Evolutionary conservation across 1,140 invertebrate species (phyloP).

Genomic region (Orchestia grillus): DNA sequence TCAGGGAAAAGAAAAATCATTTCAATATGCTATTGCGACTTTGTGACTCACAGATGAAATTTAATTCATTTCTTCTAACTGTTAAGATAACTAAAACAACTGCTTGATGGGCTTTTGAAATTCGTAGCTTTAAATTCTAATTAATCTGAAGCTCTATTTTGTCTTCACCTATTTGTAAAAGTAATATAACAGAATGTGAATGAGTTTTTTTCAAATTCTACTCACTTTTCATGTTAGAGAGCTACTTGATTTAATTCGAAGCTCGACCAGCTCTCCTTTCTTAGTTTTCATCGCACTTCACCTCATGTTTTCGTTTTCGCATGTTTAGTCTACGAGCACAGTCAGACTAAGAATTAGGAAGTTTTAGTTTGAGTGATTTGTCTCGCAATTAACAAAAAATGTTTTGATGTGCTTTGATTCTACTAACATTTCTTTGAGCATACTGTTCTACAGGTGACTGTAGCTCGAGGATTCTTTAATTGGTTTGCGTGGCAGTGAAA

Average conservation of each 20-base stretch:
- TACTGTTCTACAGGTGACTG: too few relatives aligned
- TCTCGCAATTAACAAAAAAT: too few relatives aligned
- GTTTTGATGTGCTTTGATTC: too few relatives aligned
- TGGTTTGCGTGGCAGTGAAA: too few relatives aligned
- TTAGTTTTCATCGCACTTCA: slow-evolving; percentile 19
- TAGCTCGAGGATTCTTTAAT: too few relatives aligned
- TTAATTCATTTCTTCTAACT: background rate
- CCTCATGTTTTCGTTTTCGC: background rate
- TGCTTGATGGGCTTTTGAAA: background rate
- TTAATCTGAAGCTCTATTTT: background rate
- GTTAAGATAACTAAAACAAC: background rate
- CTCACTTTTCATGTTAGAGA: background rate
- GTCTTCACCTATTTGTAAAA: background rate
- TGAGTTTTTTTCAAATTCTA: background rate
- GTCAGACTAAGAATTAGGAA: background rate
- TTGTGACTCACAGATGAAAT: background rate
- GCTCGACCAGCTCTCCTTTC: background rate
- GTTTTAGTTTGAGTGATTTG: background rate
- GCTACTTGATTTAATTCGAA: background rate
- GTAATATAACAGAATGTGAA: background rate
- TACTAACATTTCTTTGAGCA: too few relatives aligned
- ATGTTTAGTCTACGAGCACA: background rate
- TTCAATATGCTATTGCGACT: background rate
- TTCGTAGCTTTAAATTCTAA: background rate
- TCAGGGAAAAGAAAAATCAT: background rate